Evolutionary conservation across 2,888 invertebrate species (phyloP).

Genomic region (Caenorhabditis becei): DNA sequence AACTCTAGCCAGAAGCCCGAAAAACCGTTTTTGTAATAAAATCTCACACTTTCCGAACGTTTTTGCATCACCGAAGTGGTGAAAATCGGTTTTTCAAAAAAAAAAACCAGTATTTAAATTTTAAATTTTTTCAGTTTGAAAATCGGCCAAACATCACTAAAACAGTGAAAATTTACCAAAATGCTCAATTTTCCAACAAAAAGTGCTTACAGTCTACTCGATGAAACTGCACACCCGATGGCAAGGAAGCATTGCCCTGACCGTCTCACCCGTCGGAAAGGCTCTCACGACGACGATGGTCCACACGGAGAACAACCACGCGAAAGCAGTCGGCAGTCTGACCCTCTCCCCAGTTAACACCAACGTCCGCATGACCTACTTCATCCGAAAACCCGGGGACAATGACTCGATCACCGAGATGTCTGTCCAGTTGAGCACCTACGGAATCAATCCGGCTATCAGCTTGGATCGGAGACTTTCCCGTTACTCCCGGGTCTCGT

Average conservation of each 20-base stretch:
- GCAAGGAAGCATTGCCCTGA: slow-evolving; percentile 76
- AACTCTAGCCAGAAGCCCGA: too few species aligned
- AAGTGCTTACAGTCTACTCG: slow-evolving; percentile 70
- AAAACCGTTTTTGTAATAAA: too few species aligned
- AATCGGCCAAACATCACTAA: too few species aligned
- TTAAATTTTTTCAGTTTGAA: too few species aligned
- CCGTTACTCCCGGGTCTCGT: slow-evolving; percentile 74
- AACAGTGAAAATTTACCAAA: neutral
- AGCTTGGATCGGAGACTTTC: slow-evolving; percentile 75
- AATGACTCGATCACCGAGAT: slow-evolving; percentile 72
- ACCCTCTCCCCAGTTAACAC: slow-evolving; percentile 78
- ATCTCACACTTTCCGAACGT: too few species aligned
- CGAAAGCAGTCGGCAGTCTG: slow-evolving; percentile 76
- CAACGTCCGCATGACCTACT: slow-evolving; percentile 74
- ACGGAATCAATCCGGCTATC: slow-evolving; percentile 70
- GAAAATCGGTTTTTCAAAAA: neutral
- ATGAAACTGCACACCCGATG: slow-evolving; percentile 73
- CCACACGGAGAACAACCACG: slow-evolving; percentile 78
- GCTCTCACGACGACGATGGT: slow-evolving; percentile 78
- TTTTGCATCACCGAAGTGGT: too few species aligned
- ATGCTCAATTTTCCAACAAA: neutral
- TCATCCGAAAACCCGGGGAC: slow-evolving; percentile 66
- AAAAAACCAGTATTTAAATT: too few species aligned
- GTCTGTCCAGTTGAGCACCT: slow-evolving; percentile 63
- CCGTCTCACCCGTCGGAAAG: slow-evolving; percentile 62